Percentiles rank a stretch among this genome's conserved stretches.
phyloP scores from a whole-genome alignment of 2,888 invertebrate genomes.

The Eupithecia abbreviata region DNA sequence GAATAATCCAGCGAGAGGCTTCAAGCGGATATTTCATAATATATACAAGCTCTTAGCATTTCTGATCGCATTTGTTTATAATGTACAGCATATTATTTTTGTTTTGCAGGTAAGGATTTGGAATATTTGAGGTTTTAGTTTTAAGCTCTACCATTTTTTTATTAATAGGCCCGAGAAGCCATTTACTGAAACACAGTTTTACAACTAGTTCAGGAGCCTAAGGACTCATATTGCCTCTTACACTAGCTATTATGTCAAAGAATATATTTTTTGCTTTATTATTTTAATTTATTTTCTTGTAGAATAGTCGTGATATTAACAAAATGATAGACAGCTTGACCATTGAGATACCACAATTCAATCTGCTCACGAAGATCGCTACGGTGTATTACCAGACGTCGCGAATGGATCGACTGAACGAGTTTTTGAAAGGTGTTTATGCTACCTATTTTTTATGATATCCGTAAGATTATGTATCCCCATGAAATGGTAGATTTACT shows the following conservation, averaged over 20 bases:
- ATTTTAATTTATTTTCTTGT: not conserved
- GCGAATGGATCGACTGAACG: slow-evolving; percentile 49
- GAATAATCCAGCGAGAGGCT: slow-evolving; percentile 44
- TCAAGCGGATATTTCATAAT: slow-evolving; percentile 42
- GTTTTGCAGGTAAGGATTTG: slow-evolving; percentile 46
- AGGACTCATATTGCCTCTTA: no score
- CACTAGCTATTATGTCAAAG: no score
- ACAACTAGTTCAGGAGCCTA: no score
- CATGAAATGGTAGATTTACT: not conserved
- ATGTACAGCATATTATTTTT: slow-evolving; percentile 50
- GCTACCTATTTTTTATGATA: not conserved
- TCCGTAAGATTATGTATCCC: not conserved
- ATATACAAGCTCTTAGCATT: slow-evolving; percentile 47
- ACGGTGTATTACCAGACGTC: slow-evolving; percentile 43
- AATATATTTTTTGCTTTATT: no score
- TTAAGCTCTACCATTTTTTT: not conserved
- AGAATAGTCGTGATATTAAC: slow-evolving; percentile 43
- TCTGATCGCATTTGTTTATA: slow-evolving; percentile 38
- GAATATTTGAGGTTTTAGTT: not conserved
- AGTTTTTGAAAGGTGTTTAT: slow-evolving; percentile 47
- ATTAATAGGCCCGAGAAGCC: no score
- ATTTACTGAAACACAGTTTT: no score
- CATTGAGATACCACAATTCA: slow-evolving; percentile 51
- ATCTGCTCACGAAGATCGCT: slow-evolving; percentile 49
- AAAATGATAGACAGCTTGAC: slow-evolving; percentile 47